Evolutionary conservation across 2,888 invertebrate species (phyloP).

Genomic region (Cremastobaeus sp.): DNA sequence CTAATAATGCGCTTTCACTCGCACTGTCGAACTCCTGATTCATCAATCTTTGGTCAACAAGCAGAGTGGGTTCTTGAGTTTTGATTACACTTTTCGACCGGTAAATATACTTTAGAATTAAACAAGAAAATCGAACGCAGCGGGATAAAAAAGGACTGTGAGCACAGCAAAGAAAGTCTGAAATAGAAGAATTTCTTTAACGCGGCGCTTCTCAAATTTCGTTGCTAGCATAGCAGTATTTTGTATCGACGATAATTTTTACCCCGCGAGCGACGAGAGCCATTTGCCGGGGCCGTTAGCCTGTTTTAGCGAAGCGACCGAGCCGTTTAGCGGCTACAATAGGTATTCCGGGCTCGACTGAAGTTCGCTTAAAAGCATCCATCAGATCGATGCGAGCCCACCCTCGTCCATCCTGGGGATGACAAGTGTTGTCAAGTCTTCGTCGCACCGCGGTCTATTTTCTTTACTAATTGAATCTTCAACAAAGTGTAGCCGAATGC

Average conservation of each 20-base stretch:
- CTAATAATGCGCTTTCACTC: too few species aligned
- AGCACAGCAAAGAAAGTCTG: constrained; percentile 29
- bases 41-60: too few species aligned
- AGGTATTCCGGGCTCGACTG: constrained; percentile 61
- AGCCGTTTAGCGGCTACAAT: constrained; percentile 58
- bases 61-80: too few species aligned
- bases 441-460: constrained; percentile 66
- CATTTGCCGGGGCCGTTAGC: constrained; percentile 51
- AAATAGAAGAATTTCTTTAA: constrained; percentile 31
- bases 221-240: constrained; percentile 15
- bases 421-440: constrained; percentile 55
- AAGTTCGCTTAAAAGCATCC: constrained; percentile 70
- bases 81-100: too few species aligned
- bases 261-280: constrained; percentile 57
- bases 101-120: constrained; percentile 17
- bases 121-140: constrained; percentile 11
- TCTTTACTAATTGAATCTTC: constrained; percentile 74
- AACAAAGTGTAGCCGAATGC: constrained; percentile 67
- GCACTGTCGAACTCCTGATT: too few species aligned
- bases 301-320: constrained; percentile 50
- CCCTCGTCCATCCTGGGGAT: constrained; percentile 39
- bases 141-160: constrained; percentile 1
- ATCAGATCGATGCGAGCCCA: constrained; percentile 66
- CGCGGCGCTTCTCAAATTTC: constrained; percentile 32
- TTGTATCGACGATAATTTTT: constrained; percentile 39